Base-by-base conservation (phyloP, 2,888 invertebrate species). In the Scaptodrosophila latifasciaeformis region DNA sequence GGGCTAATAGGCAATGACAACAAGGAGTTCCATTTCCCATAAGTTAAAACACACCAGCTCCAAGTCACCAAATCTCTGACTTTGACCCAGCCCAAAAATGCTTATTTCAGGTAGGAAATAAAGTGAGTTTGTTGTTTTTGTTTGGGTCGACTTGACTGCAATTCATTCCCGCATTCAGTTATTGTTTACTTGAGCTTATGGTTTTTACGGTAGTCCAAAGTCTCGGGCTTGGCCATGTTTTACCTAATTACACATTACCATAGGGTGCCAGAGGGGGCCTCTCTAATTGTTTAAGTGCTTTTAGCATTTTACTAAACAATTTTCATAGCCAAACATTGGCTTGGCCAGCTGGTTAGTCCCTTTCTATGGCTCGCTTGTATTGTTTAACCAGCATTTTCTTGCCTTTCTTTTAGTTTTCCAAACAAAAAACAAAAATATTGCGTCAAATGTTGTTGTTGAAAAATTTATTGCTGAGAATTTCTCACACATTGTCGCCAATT, bases 241-340 rank as follows among this genome's bases (percentile, higher is more conserved):
- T 76, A 67, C 74, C 74, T 76, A 79, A 76, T 76, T 72, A 79
- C 64, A 75, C 71, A 72, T 42, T 15, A 2, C 9, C 4, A 1
- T n/a, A 19, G 18, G 43, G 10, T 52, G 15, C 55, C 57, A 47
- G 21, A 18, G 30, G 35, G 45, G 51, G 59, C 50, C 51, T 65
- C 54, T 75, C 74, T 74, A 74, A 74, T 78, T 74, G 78, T 71
- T 74, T 74, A 78, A 74, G 74, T 74, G 74, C 71, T 72, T 72
- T 72, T 70, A 74, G 71, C 72, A 63, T 77, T 70, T 67, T 48
- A 59, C 77, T 67, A 77, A 77, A 67, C 70, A 66, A 64, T 74
- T 76, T 69, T 56, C 70, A 64, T 64, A 71, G 59, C 17, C 42
- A 34, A 42, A 43, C 27, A 24, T 43, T 43, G 15, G 15, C 1